These are phyloP conservation scores for Plotosus lineatus DNA, from an alignment of 2,113 vertebrate genomes.

Conservation along the genomic window DNA sequence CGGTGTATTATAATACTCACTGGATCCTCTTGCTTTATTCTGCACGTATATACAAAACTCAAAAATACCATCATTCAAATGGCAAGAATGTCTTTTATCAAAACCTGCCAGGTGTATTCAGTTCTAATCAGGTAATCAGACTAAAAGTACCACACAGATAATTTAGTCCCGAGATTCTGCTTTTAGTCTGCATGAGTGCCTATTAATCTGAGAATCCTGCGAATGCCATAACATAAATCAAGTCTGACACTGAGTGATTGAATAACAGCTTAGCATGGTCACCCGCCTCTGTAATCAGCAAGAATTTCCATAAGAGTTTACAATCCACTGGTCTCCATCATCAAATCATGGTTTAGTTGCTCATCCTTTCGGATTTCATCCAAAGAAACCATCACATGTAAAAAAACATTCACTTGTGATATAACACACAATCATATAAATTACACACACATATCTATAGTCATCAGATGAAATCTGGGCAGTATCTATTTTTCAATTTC, in stretches of 20 bases:
- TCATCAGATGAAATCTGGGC: neutral
- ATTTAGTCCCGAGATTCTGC: neutral
- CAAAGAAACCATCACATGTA: slow-evolving; percentile 44
- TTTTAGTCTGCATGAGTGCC: slow-evolving; percentile 19
- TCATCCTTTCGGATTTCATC: neutral
- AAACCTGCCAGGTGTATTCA: slow-evolving; percentile 1
- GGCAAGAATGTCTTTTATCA: neutral
- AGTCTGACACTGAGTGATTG: slow-evolving; percentile 67
- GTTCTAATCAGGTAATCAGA: slow-evolving; percentile 4
- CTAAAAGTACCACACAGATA: neutral
- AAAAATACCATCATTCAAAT: neutral
- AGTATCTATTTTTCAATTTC: neutral
- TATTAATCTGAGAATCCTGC: slow-evolving; percentile 64
- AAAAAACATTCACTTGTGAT: slow-evolving; percentile 20
- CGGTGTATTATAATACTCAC: too few species aligned
- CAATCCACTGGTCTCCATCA: slow-evolving; percentile 71
- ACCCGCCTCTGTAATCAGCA: slow-evolving; percentile 62
- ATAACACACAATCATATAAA: neutral
- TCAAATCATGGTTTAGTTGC: slow-evolving; percentile 37
- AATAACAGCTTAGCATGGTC: slow-evolving; percentile 65
- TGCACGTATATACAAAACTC: neutral
- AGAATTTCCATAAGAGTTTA: slow-evolving; percentile 63
- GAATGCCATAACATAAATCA: slow-evolving; percentile 60
- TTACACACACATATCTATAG: slow-evolving; percentile 2
- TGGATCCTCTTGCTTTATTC: too few species aligned